Evolutionary conservation across 2,888 invertebrate species (phyloP), one percentile per base, ranked within the genome.

Genomic region (Drosophila borealis): DNA sequence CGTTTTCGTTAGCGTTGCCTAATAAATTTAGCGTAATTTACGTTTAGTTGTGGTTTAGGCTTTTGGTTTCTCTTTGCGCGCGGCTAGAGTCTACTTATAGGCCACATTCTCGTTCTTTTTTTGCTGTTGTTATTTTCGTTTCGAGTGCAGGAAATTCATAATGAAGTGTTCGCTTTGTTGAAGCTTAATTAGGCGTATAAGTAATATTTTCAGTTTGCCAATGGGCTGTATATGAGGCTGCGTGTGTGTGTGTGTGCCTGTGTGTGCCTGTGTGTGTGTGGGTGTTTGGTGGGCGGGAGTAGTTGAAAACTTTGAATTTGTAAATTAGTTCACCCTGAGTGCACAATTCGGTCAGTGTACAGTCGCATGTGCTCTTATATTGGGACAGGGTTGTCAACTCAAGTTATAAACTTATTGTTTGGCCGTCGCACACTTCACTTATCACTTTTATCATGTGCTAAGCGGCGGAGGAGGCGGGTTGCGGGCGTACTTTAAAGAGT

Each of bases 161-260:
- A 84, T 84, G 89, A 84, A 86, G 89, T 84, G 89, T 75, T 80
- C 81, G 84, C 84, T 84, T 88, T 84, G 89, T 88, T 84, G 65
- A 70, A 68, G 89, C 87, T 78, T 88, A 88, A 88, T 88, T 88
- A 86, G 84, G 89, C 89, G 84, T 78, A 83, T 86, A 84, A 88
- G 89, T 88, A 86, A 88, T 88, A 80, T 85, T 80, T 85, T 74
- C 68, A 57, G 61, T 59, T 70, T 49, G 71, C 67, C 63, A 53
- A 45, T 42, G 57, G 36, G 6, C 39, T 36, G 17, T 54, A 10
- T 36, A 14, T 48, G n/a, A 14, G 0, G 17, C n/a, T 14, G 14
- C 14, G 29, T 29, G 42, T 34, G 25, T 17, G 29, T 37, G 17
- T 42, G 37, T 56, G 54, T 51, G 9, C 44, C 13, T 48, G 17